Evolutionary conservation across 2,888 invertebrate species (phyloP).

Genomic region (Idaea dimidiata): DNA sequence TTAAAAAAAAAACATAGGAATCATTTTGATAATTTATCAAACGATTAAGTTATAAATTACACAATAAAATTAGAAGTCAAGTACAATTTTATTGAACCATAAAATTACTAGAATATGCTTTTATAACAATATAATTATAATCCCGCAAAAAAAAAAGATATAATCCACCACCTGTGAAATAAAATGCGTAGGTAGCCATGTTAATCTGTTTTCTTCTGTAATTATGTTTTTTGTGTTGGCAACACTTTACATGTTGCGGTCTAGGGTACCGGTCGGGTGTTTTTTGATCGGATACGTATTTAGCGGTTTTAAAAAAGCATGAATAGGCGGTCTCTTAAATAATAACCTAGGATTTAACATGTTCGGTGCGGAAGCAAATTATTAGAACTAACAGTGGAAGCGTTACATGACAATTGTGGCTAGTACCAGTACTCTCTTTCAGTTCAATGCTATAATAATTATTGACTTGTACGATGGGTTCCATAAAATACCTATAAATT

Average conservation of each 20-base stretch:
- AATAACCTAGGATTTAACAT: background rate
- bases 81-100: background rate
- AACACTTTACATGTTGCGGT: slow-evolving; percentile 31
- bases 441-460: too few species aligned
- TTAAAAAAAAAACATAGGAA: too few species aligned
- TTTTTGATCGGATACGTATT: slow-evolving; percentile 20
- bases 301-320: slow-evolving; percentile 11
- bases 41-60: too few species aligned
- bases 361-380: too few species aligned
- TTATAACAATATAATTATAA: background rate
- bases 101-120: background rate
- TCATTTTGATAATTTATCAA: too few species aligned
- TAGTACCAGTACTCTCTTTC: too few species aligned
- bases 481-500: too few species aligned
- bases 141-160: background rate
- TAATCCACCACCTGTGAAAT: background rate
- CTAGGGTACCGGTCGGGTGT: slow-evolving; percentile 25
- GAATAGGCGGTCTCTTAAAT: background rate
- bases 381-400: too few species aligned
- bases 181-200: background rate
- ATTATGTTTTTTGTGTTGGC: slow-evolving; percentile 26
- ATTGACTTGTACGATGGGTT: too few species aligned
- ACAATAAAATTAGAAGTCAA: too few species aligned
- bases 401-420: too few species aligned
- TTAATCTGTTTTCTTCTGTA: background rate